These are phyloP conservation scores for Apamea crenata DNA, from an alignment of 2,888 invertebrate species.

Conservation along the genomic window DNA sequence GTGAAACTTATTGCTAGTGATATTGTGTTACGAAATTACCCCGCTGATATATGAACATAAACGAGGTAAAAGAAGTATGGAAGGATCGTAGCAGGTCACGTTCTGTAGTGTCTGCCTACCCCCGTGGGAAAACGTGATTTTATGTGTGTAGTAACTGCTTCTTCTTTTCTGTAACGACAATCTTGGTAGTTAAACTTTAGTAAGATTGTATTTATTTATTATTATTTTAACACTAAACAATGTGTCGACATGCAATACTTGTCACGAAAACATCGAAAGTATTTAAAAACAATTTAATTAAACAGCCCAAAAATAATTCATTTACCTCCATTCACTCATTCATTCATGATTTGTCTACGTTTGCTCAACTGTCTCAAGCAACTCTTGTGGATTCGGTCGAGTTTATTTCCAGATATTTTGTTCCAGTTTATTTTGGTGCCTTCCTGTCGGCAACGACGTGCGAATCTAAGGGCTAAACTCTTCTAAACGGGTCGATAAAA, in stretches of 20 bases:
- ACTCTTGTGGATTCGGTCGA: slow-evolving; percentile 76
- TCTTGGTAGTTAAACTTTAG: neutral
- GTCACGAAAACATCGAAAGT: neutral
- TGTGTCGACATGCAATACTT: neutral
- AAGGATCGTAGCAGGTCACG: no score
- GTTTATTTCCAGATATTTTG: slow-evolving; percentile 88
- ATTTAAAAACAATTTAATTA: slow-evolving; percentile 39
- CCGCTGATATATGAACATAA: no score
- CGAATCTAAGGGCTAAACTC: slow-evolving; percentile 86
- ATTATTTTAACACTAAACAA: slow-evolving; percentile 4
- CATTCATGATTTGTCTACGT: slow-evolving; percentile 53
- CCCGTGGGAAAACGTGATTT: no score
- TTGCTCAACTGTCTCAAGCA: slow-evolving; percentile 66
- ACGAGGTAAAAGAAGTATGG: no score
- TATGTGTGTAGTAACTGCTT: neutral
- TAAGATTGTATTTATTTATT: neutral
- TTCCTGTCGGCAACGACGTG: slow-evolving; percentile 87
- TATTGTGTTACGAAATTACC: no score
- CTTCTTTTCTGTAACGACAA: neutral
- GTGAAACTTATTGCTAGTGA: no score
- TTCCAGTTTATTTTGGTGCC: slow-evolving; percentile 87
- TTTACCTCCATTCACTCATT: slow-evolving; percentile 44
- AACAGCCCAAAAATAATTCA: slow-evolving; percentile 38
- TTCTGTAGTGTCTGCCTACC: no score
- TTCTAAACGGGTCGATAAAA: slow-evolving; percentile 31